These are phyloP conservation scores for Nesoenas mayeri DNA, from an alignment of 2,113 vertebrate species.

Conservation along the genomic window DNA sequence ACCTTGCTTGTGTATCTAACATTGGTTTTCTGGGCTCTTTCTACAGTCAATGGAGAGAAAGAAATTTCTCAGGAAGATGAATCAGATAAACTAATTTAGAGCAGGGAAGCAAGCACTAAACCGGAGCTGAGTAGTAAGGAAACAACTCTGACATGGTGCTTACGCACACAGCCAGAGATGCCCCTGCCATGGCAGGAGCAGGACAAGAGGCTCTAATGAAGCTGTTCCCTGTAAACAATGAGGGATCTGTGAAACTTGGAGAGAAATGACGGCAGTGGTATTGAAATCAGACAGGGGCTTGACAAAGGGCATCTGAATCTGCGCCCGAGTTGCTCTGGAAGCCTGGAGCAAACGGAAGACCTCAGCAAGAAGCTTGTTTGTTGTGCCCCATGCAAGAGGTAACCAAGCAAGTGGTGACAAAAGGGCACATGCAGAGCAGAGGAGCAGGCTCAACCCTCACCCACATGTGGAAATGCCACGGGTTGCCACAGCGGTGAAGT, in stretches of 20 bases:
- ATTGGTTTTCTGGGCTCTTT: not conserved
- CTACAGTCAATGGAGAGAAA: not conserved
- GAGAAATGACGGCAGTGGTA: not conserved
- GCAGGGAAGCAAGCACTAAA: not conserved
- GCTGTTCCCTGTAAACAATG: not conserved
- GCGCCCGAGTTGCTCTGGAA: not conserved
- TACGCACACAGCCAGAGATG: rapidly evolving
- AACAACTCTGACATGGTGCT: not conserved
- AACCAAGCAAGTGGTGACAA: rapidly evolving
- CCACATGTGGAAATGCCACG: not conserved
- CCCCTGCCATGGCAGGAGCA: not conserved
- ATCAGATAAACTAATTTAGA: slow-evolving; percentile 22
- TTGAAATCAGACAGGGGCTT: not conserved
- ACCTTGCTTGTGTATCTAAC: not conserved
- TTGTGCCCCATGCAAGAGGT: not conserved
- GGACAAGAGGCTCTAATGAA: not conserved
- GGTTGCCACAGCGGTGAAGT: not conserved
- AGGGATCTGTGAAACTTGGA: not conserved
- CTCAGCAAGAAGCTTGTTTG: not conserved
- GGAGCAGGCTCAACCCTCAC: not conserved
- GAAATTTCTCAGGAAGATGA: not conserved
- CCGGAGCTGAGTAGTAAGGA: not conserved
- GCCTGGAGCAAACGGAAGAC: not conserved
- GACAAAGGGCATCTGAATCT: not conserved
- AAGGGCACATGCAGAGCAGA: not conserved